A percentile compares a stretch with the other conserved stretches of the same genome.
These are phyloP conservation scores for Lagria hirta DNA, from an alignment of 2,888 invertebrate genomes.

Conservation along the genomic window DNA sequence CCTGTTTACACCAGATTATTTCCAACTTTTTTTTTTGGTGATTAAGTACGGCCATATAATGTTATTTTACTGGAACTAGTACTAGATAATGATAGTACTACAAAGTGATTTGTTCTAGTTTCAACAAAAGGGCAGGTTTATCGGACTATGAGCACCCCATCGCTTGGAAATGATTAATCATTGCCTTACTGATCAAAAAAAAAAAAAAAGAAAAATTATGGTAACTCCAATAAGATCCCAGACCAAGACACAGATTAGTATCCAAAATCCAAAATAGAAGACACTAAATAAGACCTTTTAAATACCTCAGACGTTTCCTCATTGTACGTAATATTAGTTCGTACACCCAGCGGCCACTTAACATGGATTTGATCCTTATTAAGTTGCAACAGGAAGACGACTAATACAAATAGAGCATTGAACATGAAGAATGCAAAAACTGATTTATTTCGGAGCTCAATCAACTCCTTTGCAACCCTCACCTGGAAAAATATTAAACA, in stretches of 20 bases:
- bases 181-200: conserved; percentile 2
- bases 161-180: not conserved
- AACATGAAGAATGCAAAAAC: conserved; percentile 99
- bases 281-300: conserved; percentile 22
- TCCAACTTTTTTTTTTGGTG: no score
- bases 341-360: conserved; percentile 94
- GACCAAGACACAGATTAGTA: conserved; percentile 48
- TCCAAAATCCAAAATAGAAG: conserved; percentile 43
- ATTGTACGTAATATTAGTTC: conserved; percentile 91
- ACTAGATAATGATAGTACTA: no score
- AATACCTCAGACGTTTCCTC: conserved; percentile 90
- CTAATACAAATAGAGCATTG: conserved; percentile 98
- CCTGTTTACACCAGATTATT: no score
- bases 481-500: conserved; percentile 63
- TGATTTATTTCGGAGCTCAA: conserved; percentile 95
- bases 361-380: conserved; percentile 98
- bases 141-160: no score
- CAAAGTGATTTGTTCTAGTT: no score
- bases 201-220: conserved; percentile 16
- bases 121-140: no score
- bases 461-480: conserved; percentile 85
- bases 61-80: no score
- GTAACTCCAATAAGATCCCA: conserved; percentile 38
- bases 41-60: no score
- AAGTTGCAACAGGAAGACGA: conserved; percentile 98